Evolutionary conservation across 2,797 vertebrate genomes (phyloP).

Genomic region (Moxostoma hubbsi): DNA sequence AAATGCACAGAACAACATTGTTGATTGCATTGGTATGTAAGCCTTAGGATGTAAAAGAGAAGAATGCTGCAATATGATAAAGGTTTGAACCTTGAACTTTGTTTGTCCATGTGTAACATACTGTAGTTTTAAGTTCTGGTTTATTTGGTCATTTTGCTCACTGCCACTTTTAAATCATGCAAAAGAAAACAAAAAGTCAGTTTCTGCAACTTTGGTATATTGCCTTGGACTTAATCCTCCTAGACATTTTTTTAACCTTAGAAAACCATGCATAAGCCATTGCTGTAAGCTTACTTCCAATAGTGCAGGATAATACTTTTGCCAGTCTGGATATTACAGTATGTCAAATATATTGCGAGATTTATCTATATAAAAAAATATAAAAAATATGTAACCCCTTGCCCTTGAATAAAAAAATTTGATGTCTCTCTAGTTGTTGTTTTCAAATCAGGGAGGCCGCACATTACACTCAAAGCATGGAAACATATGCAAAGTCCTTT

Average conservation of each 20-base stretch:
- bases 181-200: not conserved
- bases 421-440: conserved; percentile 24
- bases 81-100: not conserved
- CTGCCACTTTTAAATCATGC: not conserved
- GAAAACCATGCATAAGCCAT: too few species aligned
- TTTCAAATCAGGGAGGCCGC: conserved; percentile 13
- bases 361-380: not conserved
- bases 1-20: not conserved
- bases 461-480: conserved; percentile 31
- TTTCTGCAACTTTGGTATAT: not conserved
- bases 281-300: not conserved
- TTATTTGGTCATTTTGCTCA: too few species aligned
- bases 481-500: conserved; percentile 41
- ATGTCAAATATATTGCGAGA: not conserved
- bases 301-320: not conserved
- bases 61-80: not conserved
- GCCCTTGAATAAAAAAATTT: conserved; percentile 16
- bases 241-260: not conserved
- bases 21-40: not conserved
- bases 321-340: conserved; percentile 6
- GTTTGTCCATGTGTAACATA: too few species aligned
- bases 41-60: too few species aligned
- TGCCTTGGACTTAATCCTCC: not conserved
- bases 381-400: too few species aligned
- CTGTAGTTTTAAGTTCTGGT: too few species aligned